Conservation (phyloP, 2,797 vertebrate species). For the Sebastiscus tertius region DNA sequence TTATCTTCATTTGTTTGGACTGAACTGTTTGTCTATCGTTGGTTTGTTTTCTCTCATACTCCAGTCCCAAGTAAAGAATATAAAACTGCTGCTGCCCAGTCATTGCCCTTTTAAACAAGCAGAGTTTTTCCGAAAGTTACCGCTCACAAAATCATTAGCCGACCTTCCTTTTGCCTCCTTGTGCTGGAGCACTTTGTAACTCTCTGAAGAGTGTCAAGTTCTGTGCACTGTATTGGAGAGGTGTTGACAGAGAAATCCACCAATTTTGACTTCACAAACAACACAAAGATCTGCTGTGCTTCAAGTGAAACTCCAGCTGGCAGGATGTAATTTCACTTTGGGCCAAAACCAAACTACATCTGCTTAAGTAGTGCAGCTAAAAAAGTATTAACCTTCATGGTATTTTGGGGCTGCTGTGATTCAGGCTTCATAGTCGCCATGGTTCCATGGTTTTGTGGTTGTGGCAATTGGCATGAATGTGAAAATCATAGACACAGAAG, state of each 20-base stretch:
- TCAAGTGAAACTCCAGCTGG: constrained; percentile 40
- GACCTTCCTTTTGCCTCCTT: constrained; percentile 33
- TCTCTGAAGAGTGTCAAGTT: constrained; percentile 37
- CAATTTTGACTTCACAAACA: constrained; percentile 38
- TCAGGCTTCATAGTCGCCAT: neutral
- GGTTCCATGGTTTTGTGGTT: neutral
- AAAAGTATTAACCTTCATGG: neutral
- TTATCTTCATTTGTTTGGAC: constrained; percentile 57
- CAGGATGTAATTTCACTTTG: constrained; percentile 39
- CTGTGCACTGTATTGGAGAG: constrained; percentile 7
- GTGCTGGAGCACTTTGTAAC: constrained; percentile 28
- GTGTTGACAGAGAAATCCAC: constrained; percentile 33
- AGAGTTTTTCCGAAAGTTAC: constrained; percentile 33
- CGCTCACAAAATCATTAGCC: constrained; percentile 35
- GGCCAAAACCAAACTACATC: constrained; percentile 35
- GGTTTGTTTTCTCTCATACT: neutral
- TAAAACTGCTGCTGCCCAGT: constrained; percentile 2
- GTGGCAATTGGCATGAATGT: neutral
- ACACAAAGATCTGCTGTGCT: constrained; percentile 23
- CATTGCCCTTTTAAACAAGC: constrained; percentile 16
- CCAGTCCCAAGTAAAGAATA: constrained; percentile 11
- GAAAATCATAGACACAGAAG: neutral
- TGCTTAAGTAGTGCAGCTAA: constrained; percentile 12
- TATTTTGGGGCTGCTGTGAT: neutral
- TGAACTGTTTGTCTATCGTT: constrained; percentile 16